These are phyloP conservation scores for Diploptera punctata DNA, from an alignment of 2,888 invertebrate species.

Conservation along the genomic window DNA sequence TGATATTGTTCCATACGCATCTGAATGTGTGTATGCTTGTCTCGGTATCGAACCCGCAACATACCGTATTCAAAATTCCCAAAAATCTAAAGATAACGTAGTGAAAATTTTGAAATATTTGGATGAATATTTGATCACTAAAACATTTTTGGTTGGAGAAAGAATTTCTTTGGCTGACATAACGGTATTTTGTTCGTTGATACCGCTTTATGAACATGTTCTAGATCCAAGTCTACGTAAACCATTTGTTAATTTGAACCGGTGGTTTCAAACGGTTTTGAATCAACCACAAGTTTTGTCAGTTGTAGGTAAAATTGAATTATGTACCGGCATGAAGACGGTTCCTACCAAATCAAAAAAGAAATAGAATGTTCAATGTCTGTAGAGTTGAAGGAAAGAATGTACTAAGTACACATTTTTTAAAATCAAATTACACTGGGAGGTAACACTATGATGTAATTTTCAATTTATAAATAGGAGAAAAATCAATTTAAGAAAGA, in stretches of 20 bases:
- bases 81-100: conserved; percentile 49
- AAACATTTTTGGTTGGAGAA: conserved; percentile 56
- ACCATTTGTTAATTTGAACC: conserved; percentile 51
- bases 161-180: conserved; percentile 56
- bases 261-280: conserved; percentile 56
- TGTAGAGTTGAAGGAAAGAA: too few species aligned
- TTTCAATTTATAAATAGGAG: too few species aligned
- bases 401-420: too few species aligned
- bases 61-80: conserved; percentile 36
- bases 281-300: conserved; percentile 52
- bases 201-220: conserved; percentile 52
- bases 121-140: conserved; percentile 50
- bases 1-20: conserved; percentile 52
- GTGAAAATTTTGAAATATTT: conserved; percentile 48
- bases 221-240: conserved; percentile 48
- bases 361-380: too few species aligned
- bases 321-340: too few species aligned
- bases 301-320: conserved; percentile 44
- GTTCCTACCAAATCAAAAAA: too few species aligned
- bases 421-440: too few species aligned
- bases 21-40: conserved; percentile 47
- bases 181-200: conserved; percentile 48
- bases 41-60: conserved; percentile 36
- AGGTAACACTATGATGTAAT: too few species aligned
- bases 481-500: too few species aligned